Conservation (phyloP, 2,113 vertebrate species). For the Rhinolophus ferrumequinum region DNA sequence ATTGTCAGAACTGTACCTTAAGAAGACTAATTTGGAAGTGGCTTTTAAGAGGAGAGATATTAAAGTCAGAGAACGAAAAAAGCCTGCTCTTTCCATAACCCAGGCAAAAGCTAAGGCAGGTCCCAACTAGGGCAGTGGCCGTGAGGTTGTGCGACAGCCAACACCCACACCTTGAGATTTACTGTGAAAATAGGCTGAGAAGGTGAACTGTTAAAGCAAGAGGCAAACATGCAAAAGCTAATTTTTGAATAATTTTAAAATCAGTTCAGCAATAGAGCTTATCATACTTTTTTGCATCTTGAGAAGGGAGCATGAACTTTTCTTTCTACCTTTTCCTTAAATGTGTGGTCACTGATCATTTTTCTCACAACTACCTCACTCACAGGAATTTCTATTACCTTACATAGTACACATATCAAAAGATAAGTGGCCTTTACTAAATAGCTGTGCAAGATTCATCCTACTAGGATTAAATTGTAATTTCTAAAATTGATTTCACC, state of each 20-base stretch:
- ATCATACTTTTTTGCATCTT: background rate
- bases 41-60: background rate
- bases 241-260: slow-evolving; percentile 33
- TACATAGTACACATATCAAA: background rate
- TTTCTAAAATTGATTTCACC: slow-evolving; percentile 1
- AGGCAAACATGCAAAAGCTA: background rate
- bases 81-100: background rate
- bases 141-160: background rate
- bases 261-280: background rate
- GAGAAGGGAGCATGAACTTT: background rate
- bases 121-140: background rate
- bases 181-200: background rate
- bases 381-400: background rate
- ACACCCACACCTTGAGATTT: background rate
- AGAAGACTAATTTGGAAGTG: background rate
- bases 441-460: background rate
- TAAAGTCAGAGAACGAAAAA: background rate
- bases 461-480: background rate
- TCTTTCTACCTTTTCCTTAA: background rate
- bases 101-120: background rate
- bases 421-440: background rate
- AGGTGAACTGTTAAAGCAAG: background rate
- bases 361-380: background rate
- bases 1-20: background rate
- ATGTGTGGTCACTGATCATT: background rate